Conservation (phyloP, 2,113 vertebrate genomes). For the Pelodiscus sinensis region DNA sequence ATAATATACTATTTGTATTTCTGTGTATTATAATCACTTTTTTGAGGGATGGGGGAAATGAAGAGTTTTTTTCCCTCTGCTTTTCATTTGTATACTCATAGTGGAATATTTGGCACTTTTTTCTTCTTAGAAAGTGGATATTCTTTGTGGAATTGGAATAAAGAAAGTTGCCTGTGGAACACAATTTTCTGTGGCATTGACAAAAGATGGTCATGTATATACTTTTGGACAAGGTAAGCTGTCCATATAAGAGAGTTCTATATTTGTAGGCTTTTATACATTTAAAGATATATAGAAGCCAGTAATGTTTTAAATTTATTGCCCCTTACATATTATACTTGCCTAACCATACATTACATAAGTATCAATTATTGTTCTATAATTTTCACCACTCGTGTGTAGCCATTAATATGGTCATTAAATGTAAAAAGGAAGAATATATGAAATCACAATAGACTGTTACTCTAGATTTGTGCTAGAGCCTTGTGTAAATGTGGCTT, state of each 20-base stretch:
- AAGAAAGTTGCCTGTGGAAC: conserved; percentile 89
- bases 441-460: neutral
- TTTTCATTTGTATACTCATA: neutral
- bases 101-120: neutral
- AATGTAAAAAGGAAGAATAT: neutral
- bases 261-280: neutral
- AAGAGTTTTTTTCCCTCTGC: neutral
- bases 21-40: neutral
- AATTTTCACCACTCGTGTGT: neutral
- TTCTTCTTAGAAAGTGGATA: conserved; percentile 84
- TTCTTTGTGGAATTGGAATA: conserved; percentile 87
- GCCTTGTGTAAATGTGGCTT: neutral
- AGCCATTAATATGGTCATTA: neutral
- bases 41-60: neutral
- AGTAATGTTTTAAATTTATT: neutral
- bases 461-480: neutral
- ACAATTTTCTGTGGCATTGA: conserved; percentile 87
- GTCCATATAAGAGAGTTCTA: neutral
- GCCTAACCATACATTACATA: neutral
- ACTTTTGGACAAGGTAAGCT: conserved; percentile 87
- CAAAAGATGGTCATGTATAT: conserved; percentile 86
- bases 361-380: neutral
- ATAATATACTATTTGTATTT: neutral
- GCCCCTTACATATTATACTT: too few relatives aligned
- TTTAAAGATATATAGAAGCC: neutral